Evolutionary conservation across 2,113 vertebrate genomes (phyloP).

Genomic region (Chlorodrepanis virens): DNA sequence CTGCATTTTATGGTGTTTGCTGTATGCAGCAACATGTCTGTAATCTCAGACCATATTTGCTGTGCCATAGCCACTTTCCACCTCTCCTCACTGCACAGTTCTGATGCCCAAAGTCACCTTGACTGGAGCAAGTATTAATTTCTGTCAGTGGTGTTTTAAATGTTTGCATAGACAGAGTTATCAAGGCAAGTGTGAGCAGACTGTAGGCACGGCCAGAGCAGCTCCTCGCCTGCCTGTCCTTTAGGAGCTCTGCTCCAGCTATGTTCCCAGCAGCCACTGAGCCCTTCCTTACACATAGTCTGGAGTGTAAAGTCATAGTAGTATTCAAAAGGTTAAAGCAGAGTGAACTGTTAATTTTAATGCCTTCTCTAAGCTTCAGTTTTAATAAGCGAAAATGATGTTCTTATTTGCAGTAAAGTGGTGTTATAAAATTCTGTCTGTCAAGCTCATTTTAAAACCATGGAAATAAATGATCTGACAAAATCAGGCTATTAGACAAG

Average conservation of each 20-base stretch:
- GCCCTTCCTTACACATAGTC: slow-evolving; percentile 51
- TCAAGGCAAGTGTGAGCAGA: neutral
- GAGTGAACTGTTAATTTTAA: slow-evolving; percentile 85
- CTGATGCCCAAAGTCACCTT: neutral
- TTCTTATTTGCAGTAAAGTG: slow-evolving; percentile 87
- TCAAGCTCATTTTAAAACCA: slow-evolving; percentile 85
- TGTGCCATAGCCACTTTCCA: neutral
- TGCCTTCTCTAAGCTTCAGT: slow-evolving; percentile 84
- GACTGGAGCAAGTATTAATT: slow-evolving; percentile 21
- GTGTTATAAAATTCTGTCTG: slow-evolving; percentile 86
- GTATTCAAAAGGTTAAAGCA: slow-evolving; percentile 81
- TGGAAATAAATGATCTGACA: slow-evolving; percentile 88
- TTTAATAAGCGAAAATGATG: slow-evolving; percentile 87
- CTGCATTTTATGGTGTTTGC: slow-evolving; percentile 6
- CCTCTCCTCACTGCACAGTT: neutral
- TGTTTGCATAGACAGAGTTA: neutral
- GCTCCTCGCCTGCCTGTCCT: neutral
- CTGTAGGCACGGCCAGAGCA: neutral
- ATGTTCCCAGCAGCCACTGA: neutral
- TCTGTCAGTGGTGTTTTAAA: neutral
- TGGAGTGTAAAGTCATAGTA: slow-evolving; percentile 67
- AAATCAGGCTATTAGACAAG: slow-evolving; percentile 85
- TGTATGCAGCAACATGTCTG: slow-evolving; percentile 6
- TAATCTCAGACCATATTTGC: slow-evolving; percentile 14
- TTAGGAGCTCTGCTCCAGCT: neutral